Percentiles rank a stretch among this genome's conserved stretches.
These are phyloP conservation scores for Ectropis crepuscularia DNA, from an alignment of 2,888 invertebrate genomes.

Conservation along the genomic window DNA sequence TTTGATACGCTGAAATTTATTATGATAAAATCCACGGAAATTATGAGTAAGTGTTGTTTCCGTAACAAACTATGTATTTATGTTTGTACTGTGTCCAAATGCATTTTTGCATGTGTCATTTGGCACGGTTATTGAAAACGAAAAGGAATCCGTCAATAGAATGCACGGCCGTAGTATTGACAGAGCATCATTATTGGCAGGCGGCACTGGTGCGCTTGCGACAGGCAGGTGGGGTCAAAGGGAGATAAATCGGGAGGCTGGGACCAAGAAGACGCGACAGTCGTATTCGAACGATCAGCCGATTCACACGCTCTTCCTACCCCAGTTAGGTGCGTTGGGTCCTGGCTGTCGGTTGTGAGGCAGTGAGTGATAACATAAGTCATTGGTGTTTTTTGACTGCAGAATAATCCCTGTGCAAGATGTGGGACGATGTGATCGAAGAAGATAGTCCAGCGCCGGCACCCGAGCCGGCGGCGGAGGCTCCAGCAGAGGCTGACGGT, in stretches of 20 bases:
- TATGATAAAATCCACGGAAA: neutral
- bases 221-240: slow-evolving; percentile 78
- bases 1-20: neutral
- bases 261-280: slow-evolving; percentile 67
- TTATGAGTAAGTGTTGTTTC: no score
- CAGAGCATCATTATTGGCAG: slow-evolving; percentile 83
- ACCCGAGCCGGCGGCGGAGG: slow-evolving; percentile 49
- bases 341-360: slow-evolving; percentile 48
- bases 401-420: slow-evolving; percentile 71
- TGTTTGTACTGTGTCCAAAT: neutral
- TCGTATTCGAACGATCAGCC: slow-evolving; percentile 78
- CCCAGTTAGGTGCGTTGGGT: slow-evolving; percentile 71
- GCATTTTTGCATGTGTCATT: slow-evolving; percentile 53
- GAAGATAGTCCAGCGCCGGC: slow-evolving; percentile 71
- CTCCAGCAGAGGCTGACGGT: slow-evolving; percentile 43
- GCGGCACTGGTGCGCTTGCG: slow-evolving; percentile 63
- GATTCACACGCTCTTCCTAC: slow-evolving; percentile 74
- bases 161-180: slow-evolving; percentile 78
- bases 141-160: slow-evolving; percentile 68
- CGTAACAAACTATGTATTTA: no score
- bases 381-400: slow-evolving; percentile 65
- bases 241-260: slow-evolving; percentile 81
- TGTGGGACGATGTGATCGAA: slow-evolving; percentile 85
- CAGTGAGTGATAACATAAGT: slow-evolving; percentile 45
- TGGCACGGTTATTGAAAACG: slow-evolving; percentile 70